Evolutionary conservation across 1,140 invertebrate genomes (phyloP).

Genomic region (Whitmania pigra): DNA sequence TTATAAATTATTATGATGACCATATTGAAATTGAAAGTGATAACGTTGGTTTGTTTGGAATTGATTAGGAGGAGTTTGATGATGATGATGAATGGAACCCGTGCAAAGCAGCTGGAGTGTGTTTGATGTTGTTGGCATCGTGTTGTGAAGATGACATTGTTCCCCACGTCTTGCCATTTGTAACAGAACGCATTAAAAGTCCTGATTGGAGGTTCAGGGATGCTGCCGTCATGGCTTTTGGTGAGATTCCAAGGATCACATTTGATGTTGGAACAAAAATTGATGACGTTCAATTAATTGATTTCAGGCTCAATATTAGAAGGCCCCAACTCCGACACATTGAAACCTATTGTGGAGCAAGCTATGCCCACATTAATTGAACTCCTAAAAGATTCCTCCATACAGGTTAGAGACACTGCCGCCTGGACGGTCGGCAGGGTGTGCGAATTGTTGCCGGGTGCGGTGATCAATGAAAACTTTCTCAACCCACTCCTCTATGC

Average conservation of each 20-base stretch:
- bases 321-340: slow-evolving; percentile 69
- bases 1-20: no score
- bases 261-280: neutral
- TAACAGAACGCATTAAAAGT: slow-evolving; percentile 83
- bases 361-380: slow-evolving; percentile 89
- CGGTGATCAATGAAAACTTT: slow-evolving; percentile 70
- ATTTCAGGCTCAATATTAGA: slow-evolving; percentile 69
- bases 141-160: slow-evolving; percentile 96
- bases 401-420: slow-evolving; percentile 86
- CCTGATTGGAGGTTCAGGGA: slow-evolving; percentile 88
- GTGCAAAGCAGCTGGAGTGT: slow-evolving; percentile 97
- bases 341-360: slow-evolving; percentile 86
- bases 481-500: slow-evolving; percentile 71
- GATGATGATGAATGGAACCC: slow-evolving; percentile 99
- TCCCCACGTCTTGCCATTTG: slow-evolving; percentile 88
- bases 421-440: slow-evolving; percentile 96
- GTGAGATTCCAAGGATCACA: slow-evolving; percentile 37
- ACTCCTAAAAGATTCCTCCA: slow-evolving; percentile 78
- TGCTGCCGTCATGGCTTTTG: slow-evolving; percentile 97
- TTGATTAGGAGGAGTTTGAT: slow-evolving; percentile 39
- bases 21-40: no score
- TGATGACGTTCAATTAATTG: slow-evolving; percentile 7
- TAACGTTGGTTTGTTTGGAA: slow-evolving; percentile 9
- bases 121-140: slow-evolving; percentile 87
- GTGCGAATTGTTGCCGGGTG: slow-evolving; percentile 90